Conservation (phyloP, 1,140 invertebrate species). For the Drosophila orena region DNA sequence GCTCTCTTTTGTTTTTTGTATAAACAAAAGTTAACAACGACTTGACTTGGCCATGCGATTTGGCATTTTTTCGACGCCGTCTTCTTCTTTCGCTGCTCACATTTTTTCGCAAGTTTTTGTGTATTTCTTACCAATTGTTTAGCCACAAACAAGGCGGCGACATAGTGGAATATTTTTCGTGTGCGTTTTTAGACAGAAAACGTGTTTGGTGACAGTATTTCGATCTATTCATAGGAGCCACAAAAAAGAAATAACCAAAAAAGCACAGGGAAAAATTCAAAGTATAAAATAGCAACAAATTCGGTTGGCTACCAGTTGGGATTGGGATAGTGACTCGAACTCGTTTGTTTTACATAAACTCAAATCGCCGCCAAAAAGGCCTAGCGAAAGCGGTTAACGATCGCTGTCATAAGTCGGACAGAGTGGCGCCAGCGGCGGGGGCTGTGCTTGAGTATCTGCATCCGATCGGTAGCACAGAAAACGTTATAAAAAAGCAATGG, state of each 20-base stretch:
- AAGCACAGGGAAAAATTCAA: slow-evolving; percentile 9
- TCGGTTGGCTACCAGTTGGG: slow-evolving; percentile 41
- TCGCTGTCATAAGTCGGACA: slow-evolving; percentile 56
- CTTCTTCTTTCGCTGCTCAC: slow-evolving; percentile 33
- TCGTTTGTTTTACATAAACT: slow-evolving; percentile 79
- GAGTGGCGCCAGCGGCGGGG: slow-evolving; percentile 55
- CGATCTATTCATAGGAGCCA: slow-evolving; percentile 63
- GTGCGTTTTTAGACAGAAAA: slow-evolving; percentile 37
- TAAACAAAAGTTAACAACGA: slow-evolving; percentile 70
- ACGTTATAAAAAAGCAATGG: slow-evolving; percentile 14
- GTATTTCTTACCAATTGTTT: slow-evolving; percentile 73
- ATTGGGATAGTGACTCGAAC: slow-evolving; percentile 55
- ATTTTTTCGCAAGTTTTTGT: slow-evolving; percentile 41
- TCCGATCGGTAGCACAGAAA: slow-evolving; percentile 30
- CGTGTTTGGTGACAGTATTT: slow-evolving; percentile 72
- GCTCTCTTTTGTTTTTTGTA: slow-evolving; percentile 55
- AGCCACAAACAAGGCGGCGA: slow-evolving; percentile 55
- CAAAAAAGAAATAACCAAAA: slow-evolving; percentile 39
- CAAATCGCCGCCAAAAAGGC: slow-evolving; percentile 64
- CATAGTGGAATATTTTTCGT: slow-evolving; percentile 70
- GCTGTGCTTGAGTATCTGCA: slow-evolving; percentile 32
- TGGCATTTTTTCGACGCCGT: slow-evolving; percentile 53
- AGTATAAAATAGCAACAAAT: slow-evolving; percentile 24
- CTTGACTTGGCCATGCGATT: slow-evolving; percentile 66
- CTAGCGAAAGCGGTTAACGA: slow-evolving; percentile 72